These are phyloP conservation scores for Habrosyne pyritoides DNA, from an alignment of 2,888 invertebrate species.

Conservation along the genomic window DNA sequence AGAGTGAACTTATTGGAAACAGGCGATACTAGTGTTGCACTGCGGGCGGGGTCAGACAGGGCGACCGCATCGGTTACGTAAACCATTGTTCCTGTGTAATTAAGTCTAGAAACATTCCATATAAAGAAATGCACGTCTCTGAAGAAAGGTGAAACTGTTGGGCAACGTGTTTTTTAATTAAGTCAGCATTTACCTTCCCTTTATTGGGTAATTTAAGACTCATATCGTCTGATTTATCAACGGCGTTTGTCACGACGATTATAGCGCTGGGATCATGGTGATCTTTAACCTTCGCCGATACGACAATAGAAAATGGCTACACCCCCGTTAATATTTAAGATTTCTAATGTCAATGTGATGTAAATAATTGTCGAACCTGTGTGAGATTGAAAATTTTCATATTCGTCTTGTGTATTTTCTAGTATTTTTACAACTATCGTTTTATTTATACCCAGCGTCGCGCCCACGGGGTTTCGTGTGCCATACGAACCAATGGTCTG, in stretches of 20 bases:
- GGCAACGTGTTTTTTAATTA: constrained; percentile 25
- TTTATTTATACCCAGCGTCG: constrained; percentile 18
- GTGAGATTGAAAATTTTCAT: constrained; percentile 12
- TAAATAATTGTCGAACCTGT: background rate
- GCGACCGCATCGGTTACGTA: constrained; percentile 45
- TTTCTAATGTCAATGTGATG: constrained; percentile 6
- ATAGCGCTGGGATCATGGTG: constrained; percentile 39
- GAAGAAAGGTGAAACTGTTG: constrained; percentile 19
- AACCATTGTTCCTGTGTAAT: constrained; percentile 50
- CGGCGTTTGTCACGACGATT: constrained; percentile 43
- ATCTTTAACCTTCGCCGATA: constrained; percentile 44
- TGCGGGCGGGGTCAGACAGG: constrained; percentile 32
- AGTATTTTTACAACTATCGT: constrained; percentile 8
- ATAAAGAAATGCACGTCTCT: constrained; percentile 46
- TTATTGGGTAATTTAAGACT: constrained; percentile 1
- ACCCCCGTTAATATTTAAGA: background rate
- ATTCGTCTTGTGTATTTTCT: constrained; percentile 13
- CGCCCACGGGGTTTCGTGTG: constrained; percentile 25
- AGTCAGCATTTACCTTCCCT: constrained; percentile 21
- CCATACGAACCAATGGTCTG: constrained; percentile 26
- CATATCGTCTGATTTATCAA: constrained; percentile 41
- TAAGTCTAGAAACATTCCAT: constrained; percentile 43
- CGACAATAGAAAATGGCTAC: constrained; percentile 43
- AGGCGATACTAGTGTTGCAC: background rate
- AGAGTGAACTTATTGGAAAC: background rate